A percentile compares a stretch with the other conserved stretches of the same genome.
These are phyloP conservation scores for Pimpla rufipes DNA, from an alignment of 2,888 invertebrate genomes.

Conservation along the genomic window DNA sequence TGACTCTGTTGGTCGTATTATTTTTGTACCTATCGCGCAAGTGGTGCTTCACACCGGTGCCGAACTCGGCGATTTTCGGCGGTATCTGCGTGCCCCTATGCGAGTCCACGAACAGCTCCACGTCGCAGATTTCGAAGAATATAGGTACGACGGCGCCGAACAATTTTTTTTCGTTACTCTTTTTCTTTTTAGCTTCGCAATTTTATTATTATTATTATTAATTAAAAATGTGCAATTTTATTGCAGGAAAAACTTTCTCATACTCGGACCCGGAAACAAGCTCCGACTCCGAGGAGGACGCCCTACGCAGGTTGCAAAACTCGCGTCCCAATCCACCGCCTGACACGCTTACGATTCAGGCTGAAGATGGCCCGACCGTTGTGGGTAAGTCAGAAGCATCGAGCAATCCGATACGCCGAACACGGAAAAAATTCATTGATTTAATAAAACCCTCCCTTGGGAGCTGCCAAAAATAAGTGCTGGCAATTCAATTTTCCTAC, in stretches of 20 bases:
- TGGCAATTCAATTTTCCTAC: too few species aligned
- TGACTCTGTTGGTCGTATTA: constrained; percentile 93
- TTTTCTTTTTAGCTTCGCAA: neutral
- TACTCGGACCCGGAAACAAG: constrained; percentile 90
- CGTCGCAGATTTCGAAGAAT: constrained; percentile 81
- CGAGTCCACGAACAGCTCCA: constrained; percentile 81
- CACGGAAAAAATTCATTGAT: too few species aligned
- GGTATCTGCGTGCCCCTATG: constrained; percentile 85
- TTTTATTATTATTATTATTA: neutral
- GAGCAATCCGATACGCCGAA: neutral
- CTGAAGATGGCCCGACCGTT: constrained; percentile 85
- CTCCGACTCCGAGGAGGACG: constrained; percentile 92
- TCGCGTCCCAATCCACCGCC: constrained; percentile 80
- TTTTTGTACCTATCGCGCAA: constrained; percentile 95
- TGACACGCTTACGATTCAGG: constrained; percentile 84
- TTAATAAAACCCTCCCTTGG: too few species aligned
- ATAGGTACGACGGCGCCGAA: constrained; percentile 77
- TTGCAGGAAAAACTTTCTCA: constrained; percentile 87
- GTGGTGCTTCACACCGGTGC: constrained; percentile 88
- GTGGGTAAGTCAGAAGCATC: constrained; percentile 75
- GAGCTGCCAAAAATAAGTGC: too few species aligned
- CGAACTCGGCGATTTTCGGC: constrained; percentile 84
- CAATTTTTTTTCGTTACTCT: neutral
- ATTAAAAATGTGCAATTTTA: neutral
- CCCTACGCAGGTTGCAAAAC: constrained; percentile 87